Conservation (phyloP, 2,888 invertebrate genomes). For the Acronicta alni region DNA sequence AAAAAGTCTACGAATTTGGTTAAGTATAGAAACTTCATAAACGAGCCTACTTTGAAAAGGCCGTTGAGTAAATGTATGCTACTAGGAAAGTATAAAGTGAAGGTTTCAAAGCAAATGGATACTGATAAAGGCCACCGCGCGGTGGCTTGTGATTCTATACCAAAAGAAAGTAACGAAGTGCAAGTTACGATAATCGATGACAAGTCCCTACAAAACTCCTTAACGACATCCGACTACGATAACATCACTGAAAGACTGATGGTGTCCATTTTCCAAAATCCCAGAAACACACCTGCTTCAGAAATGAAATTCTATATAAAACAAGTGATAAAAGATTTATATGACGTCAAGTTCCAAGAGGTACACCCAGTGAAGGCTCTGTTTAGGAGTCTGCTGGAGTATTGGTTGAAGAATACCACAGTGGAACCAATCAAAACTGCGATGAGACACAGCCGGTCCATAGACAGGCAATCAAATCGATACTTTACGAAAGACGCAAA, state of each 20-base stretch:
- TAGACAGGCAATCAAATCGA: constrained; percentile 68
- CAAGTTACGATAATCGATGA: constrained; percentile 58
- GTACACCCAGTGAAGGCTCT: constrained; percentile 73
- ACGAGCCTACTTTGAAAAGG: constrained; percentile 72
- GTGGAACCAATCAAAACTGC: constrained; percentile 60
- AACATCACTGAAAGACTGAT: constrained; percentile 74
- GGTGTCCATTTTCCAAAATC: constrained; percentile 66
- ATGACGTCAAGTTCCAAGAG: constrained; percentile 64
- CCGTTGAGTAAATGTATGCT: constrained; percentile 73
- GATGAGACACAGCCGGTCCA: constrained; percentile 64
- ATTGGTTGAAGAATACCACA: constrained; percentile 75
- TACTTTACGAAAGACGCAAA: constrained; percentile 73
- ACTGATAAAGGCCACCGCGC: constrained; percentile 25
- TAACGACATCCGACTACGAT: constrained; percentile 67
- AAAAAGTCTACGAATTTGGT: constrained; percentile 80
- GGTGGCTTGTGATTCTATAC: constrained; percentile 47
- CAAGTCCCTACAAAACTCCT: constrained; percentile 63
- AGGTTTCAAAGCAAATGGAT: constrained; percentile 37
- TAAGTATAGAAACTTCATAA: constrained; percentile 73
- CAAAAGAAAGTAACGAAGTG: constrained; percentile 55
- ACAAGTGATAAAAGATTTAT: constrained; percentile 74
- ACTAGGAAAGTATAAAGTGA: constrained; percentile 64
- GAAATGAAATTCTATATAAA: constrained; percentile 67
- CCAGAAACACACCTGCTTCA: constrained; percentile 36
- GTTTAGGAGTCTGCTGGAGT: constrained; percentile 76